These are phyloP conservation scores for Procambarus virginalis DNA, from an alignment of 1,140 invertebrate genomes.

Conservation along the genomic window DNA sequence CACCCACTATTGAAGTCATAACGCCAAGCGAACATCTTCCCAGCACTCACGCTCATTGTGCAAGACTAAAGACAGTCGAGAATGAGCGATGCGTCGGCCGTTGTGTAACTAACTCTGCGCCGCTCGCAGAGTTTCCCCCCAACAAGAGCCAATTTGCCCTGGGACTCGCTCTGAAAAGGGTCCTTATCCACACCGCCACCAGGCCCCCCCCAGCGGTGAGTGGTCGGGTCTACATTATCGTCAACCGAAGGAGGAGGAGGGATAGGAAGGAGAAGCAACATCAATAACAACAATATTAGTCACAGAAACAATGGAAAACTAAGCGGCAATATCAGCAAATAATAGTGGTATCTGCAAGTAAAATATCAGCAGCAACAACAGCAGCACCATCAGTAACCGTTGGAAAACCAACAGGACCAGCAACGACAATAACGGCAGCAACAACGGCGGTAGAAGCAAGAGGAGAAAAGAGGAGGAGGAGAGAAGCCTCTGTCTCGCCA, in stretches of 20 bases:
- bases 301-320: too few species aligned
- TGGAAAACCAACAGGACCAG: too few species aligned
- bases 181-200: not conserved
- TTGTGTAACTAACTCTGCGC: not conserved
- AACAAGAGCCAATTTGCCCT: conserved; percentile 1
- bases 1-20: too few species aligned
- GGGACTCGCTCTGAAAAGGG: not conserved
- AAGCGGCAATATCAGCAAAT: too few species aligned
- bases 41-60: not conserved
- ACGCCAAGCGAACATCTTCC: not conserved
- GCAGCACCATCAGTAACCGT: too few species aligned
- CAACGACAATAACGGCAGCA: too few species aligned
- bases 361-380: too few species aligned
- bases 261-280: too few species aligned
- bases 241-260: not conserved
- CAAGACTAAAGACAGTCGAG: not conserved
- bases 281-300: too few species aligned
- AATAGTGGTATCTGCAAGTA: too few species aligned
- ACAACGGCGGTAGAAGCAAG: too few species aligned
- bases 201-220: not conserved
- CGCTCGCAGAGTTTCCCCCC: too few species aligned
- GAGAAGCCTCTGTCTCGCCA: conserved; percentile 1
- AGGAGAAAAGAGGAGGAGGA: not conserved
- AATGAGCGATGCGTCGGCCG: not conserved
- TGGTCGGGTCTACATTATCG: not conserved